Percentiles rank a stretch among this genome's conserved stretches.
phyloP scores from a whole-genome alignment of 2,797 vertebrate genomes.

The Chromobotia macracanthus region DNA sequence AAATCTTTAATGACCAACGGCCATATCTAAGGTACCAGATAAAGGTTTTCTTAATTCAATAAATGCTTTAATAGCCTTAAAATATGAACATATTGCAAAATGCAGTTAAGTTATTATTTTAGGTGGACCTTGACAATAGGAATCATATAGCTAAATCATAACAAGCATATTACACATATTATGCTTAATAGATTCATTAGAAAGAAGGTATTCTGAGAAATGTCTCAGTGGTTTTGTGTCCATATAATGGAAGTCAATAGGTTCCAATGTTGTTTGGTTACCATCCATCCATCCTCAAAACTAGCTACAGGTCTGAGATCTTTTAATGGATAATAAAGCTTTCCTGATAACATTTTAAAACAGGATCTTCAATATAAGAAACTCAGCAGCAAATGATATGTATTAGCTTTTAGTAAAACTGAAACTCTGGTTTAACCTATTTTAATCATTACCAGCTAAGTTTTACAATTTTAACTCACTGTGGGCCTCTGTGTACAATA shows the following conservation, averaged over 20 bases:
- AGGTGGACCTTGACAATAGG: too few relatives aligned
- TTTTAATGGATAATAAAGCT: background rate
- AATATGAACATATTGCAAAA: background rate
- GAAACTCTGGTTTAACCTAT: conserved; percentile 1
- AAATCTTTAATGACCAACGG: conserved; percentile 9
- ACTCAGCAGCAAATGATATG: background rate
- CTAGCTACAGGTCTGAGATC: background rate
- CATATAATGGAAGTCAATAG: too few relatives aligned
- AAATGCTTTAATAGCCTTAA: background rate
- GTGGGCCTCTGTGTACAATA: conserved; percentile 1
- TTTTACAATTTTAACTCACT: background rate
- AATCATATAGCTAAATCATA: too few relatives aligned
- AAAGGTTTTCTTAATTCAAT: background rate
- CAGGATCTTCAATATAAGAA: background rate
- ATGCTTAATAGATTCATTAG: too few relatives aligned
- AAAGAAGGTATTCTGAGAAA: too few relatives aligned
- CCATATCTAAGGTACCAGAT: background rate
- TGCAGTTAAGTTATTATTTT: too few relatives aligned
- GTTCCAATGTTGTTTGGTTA: too few relatives aligned
- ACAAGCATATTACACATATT: too few relatives aligned
- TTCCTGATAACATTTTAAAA: background rate
- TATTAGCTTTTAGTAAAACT: background rate
- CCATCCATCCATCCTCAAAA: background rate
- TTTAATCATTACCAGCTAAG: conserved; percentile 12
- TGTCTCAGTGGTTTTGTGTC: too few relatives aligned